A percentile compares a stretch with the other conserved stretches of the same genome.
These are phyloP conservation scores for Orientallactaga sibirica DNA, from an alignment of 2,797 vertebrate genomes.

Conservation along the genomic window DNA sequence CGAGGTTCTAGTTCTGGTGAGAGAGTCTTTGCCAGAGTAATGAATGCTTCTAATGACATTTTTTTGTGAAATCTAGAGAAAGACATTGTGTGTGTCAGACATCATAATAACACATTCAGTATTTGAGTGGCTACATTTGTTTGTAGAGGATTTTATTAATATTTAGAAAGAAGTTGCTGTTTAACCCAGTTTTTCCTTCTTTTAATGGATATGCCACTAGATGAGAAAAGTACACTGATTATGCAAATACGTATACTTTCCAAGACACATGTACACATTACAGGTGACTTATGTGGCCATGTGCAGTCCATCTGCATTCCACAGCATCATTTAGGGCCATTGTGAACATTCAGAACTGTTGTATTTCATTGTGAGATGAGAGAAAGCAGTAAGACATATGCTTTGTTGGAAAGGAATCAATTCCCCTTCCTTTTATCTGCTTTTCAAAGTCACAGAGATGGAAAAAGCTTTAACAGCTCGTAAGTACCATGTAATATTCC, in stretches of 20 bases:
- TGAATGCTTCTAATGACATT: conserved; percentile 25
- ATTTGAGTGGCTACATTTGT: conserved; percentile 13
- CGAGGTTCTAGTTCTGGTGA: neutral
- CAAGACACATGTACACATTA: conserved; percentile 25
- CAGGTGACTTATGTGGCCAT: conserved; percentile 28
- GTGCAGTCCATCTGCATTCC: conserved; percentile 44
- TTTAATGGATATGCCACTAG: conserved; percentile 38
- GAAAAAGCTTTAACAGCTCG: conserved; percentile 54
- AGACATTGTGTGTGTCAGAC: neutral
- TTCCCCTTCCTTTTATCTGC: conserved; percentile 71
- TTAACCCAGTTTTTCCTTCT: conserved; percentile 55
- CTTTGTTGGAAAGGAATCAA: conserved; percentile 55
- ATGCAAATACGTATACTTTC: conserved; percentile 12
- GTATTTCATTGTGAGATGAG: conserved; percentile 68
- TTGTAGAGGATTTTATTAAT: conserved; percentile 39
- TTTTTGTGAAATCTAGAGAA: conserved; percentile 28
- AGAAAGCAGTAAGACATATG: conserved; percentile 58
- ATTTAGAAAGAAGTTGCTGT: conserved; percentile 58
- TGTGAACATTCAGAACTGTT: neutral
- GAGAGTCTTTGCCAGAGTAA: neutral
- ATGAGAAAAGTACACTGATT: conserved; percentile 52
- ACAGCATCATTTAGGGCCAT: conserved; percentile 31
- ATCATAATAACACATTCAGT: neutral
- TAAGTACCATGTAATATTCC: conserved; percentile 41
- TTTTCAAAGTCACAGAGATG: conserved; percentile 71